Evolutionary conservation across 2,113 vertebrate genomes (phyloP), one percentile per base, ranked within the genome.

Genomic region (Aphelocoma coerulescens): DNA sequence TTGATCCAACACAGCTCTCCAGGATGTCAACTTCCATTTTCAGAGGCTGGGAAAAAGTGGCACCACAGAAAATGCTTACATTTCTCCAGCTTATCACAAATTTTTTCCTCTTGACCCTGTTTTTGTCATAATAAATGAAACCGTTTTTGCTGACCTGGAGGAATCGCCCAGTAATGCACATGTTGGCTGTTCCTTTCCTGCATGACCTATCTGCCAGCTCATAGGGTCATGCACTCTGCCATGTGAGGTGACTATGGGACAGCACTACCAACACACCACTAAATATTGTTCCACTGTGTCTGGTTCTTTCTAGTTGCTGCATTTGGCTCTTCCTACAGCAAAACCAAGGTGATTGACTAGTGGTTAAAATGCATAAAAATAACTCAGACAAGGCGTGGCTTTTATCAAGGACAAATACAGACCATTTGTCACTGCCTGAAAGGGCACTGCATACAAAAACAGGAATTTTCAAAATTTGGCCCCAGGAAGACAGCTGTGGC

Each of bases 361-460:
- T 57, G 55, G 55, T 59, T 95, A 85, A 93, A 89, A 82, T 73
- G 41, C 6, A 5, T 20, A 46, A 81, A 89, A 93, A 62, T 65
- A 89, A 77, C 54, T 80, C 28, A 2, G 30, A 22, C 48, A 55
- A 46, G 22, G 41, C 4, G 6, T 81, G 52, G 35, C 28, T 88
- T 90, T 57, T 55, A 4, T 65, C 43, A 85, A 80, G 59, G 62
- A 18, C 23, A 83, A 83, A 52, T 17, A 48, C 2, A 27, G 48
- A 39, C 26, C 3, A 26, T 57, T 79, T 58, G 20, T 55, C 62
- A 13, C 39, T 19, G 3, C 69, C 81, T 73, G 77, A 77, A 72
- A 76, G 59, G 35, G 24, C n/a, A 62, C 28, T 41, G 24, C 3
- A 4, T 21, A 32, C 39, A 75, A 48, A 17, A 76, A 59, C 18